Conservation (phyloP, 2,797 vertebrate genomes). For the Catamblyrhynchus diadema region DNA sequence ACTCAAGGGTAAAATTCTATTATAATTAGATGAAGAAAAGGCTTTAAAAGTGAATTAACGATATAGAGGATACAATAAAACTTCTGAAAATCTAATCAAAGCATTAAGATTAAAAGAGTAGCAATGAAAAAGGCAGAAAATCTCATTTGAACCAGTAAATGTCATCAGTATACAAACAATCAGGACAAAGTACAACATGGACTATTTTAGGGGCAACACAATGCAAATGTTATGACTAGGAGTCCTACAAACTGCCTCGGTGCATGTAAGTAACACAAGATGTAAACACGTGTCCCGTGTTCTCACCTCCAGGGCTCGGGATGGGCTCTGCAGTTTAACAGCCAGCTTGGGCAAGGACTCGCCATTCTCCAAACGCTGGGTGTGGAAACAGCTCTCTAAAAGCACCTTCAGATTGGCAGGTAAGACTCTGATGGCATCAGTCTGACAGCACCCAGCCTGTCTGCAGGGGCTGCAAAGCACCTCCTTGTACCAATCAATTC, state of each 20-base stretch:
- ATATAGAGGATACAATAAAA: neutral
- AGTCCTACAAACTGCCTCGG: neutral
- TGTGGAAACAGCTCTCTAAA: neutral
- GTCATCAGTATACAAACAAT: neutral
- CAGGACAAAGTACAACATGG: neutral
- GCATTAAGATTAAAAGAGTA: neutral
- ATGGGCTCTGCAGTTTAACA: neutral
- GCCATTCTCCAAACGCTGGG: rapidly evolving
- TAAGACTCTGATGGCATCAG: neutral
- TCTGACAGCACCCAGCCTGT: neutral
- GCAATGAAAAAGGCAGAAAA: neutral
- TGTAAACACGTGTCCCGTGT: neutral
- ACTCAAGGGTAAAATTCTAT: neutral
- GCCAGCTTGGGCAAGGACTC: neutral
- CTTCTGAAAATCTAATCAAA: neutral
- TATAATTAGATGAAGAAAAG: neutral
- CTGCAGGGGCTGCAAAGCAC: neutral
- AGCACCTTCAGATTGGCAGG: neutral
- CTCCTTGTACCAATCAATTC: neutral
- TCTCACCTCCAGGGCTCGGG: neutral
- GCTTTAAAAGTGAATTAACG: neutral
- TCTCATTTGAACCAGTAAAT: neutral
- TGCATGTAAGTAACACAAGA: neutral
- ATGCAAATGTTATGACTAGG: neutral
- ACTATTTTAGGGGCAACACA: neutral